phyloP scores from a whole-genome alignment of 1,140 invertebrate species.

The Dreissena polymorpha region DNA sequence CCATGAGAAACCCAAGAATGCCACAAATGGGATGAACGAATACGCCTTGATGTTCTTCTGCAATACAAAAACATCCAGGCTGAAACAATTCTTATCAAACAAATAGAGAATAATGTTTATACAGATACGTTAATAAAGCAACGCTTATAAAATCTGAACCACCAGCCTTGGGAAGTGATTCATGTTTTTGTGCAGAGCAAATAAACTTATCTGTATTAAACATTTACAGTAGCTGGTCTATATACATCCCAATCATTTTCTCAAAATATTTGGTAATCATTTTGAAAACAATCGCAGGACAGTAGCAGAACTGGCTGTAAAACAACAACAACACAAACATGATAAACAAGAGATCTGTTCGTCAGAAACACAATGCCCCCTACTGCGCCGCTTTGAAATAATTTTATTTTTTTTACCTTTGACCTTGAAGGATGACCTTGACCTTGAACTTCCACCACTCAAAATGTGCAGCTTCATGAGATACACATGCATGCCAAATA shows the following conservation, averaged over 20 bases:
- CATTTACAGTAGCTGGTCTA: background rate
- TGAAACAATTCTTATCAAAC: background rate
- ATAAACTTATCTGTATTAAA: background rate
- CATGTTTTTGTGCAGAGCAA: background rate
- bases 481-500: no score
- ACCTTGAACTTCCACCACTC: no score
- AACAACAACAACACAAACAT: background rate
- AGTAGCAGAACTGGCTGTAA: background rate
- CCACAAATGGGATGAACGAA: conserved; percentile 98
- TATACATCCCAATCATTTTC: background rate
- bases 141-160: background rate
- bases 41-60: conserved; percentile 95
- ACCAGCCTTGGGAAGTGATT: background rate
- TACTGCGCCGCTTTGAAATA: no score
- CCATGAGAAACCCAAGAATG: conserved; percentile 97
- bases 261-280: background rate
- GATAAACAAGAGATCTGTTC: no score
- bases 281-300: background rate
- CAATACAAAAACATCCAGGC: conserved; percentile 28
- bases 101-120: background rate
- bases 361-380: no score
- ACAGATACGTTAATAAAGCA: background rate
- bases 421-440: no score
- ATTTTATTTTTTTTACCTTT: no score
- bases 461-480: no score